phyloP scores from a whole-genome alignment of 2,113 vertebrate species.

The Mustela nigripes region DNA sequence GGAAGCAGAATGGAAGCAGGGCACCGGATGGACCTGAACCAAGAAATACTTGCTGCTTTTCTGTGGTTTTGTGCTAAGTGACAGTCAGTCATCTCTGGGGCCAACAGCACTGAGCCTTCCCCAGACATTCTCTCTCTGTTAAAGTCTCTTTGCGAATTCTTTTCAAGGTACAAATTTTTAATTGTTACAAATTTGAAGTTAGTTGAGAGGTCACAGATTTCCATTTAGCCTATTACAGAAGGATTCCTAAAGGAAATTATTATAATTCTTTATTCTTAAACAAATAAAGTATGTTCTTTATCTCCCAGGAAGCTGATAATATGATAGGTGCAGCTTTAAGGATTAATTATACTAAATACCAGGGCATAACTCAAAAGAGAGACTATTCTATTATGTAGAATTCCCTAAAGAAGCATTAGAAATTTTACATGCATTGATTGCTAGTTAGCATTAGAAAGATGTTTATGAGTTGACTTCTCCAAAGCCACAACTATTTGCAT shows the following conservation, averaged over 20 bases:
- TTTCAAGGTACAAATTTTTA: slow-evolving; percentile 66
- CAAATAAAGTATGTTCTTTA: slow-evolving; percentile 88
- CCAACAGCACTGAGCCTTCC: slow-evolving; percentile 49
- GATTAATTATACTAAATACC: slow-evolving; percentile 89
- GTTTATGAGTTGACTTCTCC: slow-evolving; percentile 85
- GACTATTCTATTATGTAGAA: slow-evolving; percentile 88
- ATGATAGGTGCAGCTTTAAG: slow-evolving; percentile 88
- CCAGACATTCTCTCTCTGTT: slow-evolving; percentile 43
- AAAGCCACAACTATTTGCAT: slow-evolving; percentile 88
- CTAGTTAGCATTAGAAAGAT: slow-evolving; percentile 90
- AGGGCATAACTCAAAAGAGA: slow-evolving; percentile 88
- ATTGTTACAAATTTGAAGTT: slow-evolving; percentile 83
- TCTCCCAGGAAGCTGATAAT: slow-evolving; percentile 86
- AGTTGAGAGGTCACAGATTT: slow-evolving; percentile 83
- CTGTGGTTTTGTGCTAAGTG: not conserved
- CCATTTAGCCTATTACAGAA: slow-evolving; percentile 82
- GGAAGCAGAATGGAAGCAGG: slow-evolving; percentile 46
- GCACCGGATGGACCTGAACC: not conserved
- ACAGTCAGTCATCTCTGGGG: slow-evolving; percentile 14
- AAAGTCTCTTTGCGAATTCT: slow-evolving; percentile 67
- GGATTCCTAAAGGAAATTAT: slow-evolving; percentile 87
- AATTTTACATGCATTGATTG: slow-evolving; percentile 89
- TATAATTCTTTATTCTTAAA: slow-evolving; percentile 88
- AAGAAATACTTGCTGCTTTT: not conserved
- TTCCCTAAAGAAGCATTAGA: slow-evolving; percentile 91